phyloP scores from a whole-genome alignment of 92 coral and sea anemone genomes.

The Epizoanthus stellaris region DNA sequence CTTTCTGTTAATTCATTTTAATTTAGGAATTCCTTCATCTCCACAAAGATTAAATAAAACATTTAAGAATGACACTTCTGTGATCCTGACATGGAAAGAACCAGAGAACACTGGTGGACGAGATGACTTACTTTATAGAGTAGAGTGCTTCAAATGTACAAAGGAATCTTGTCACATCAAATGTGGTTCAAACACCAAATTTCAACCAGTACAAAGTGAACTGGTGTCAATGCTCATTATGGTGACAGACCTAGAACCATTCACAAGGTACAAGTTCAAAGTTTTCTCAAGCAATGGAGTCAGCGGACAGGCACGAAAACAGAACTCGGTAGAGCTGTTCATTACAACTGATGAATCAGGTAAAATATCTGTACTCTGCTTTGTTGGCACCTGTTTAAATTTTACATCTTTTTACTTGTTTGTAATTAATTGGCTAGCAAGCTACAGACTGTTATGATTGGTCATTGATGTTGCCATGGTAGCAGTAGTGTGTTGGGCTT shows the following conservation, averaged over 20 bases:
- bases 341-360: constrained; percentile 28
- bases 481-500: too few relatives aligned
- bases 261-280: constrained; percentile 24
- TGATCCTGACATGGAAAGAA: constrained; percentile 47
- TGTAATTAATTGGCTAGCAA: too few relatives aligned
- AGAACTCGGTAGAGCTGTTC: not conserved
- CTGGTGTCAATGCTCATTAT: not conserved
- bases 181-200: constrained; percentile 2
- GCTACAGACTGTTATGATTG: too few relatives aligned
- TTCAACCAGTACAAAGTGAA: constrained; percentile 23
- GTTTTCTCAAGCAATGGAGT: constrained; percentile 31
- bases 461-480: too few relatives aligned
- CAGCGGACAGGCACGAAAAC: not conserved
- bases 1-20: too few relatives aligned
- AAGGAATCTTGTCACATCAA: not conserved
- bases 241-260: constrained; percentile 2
- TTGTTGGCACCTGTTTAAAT: too few relatives aligned
- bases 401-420: too few relatives aligned
- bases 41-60: not conserved
- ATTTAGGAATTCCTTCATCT: constrained; percentile 31
- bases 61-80: constrained; percentile 34
- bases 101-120: constrained; percentile 50
- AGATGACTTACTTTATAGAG: constrained; percentile 14
- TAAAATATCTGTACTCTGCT: not conserved
- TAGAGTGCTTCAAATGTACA: constrained; percentile 25